Conservation (phyloP, 2,113 vertebrate species). For the Turnix velox region DNA sequence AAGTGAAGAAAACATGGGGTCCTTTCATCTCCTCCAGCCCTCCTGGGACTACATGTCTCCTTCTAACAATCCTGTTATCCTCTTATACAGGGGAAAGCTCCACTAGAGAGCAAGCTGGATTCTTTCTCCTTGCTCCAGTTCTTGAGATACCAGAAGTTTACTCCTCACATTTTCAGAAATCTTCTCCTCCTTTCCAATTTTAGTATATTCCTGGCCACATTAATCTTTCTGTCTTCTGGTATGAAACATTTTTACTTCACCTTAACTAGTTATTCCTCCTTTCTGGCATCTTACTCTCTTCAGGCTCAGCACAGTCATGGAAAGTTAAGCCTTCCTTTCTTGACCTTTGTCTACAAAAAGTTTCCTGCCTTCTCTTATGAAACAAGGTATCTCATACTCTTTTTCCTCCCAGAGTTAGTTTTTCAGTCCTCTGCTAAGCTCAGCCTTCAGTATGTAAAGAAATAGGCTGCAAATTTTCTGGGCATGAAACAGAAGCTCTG, state of each 20-base stretch:
- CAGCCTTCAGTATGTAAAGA: background rate
- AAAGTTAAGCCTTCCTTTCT: background rate
- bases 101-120: background rate
- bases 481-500: background rate
- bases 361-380: background rate
- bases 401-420: background rate
- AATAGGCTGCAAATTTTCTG: background rate
- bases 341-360: background rate
- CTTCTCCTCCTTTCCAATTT: background rate
- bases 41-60: background rate
- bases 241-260: conserved; percentile 1
- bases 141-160: background rate
- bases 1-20: background rate
- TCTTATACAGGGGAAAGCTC: background rate
- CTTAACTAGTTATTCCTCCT: background rate
- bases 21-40: background rate
- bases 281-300: background rate
- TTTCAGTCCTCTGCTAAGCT: background rate
- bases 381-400: background rate
- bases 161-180: background rate
- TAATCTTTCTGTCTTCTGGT: conserved; percentile 13
- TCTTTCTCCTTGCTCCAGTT: background rate
- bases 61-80: background rate
- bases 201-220: background rate
- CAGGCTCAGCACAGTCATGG: background rate